Evolutionary conservation across 2,888 invertebrate genomes (phyloP), one percentile per base, ranked within the genome.

Genomic region (Nomada goodeniana): DNA sequence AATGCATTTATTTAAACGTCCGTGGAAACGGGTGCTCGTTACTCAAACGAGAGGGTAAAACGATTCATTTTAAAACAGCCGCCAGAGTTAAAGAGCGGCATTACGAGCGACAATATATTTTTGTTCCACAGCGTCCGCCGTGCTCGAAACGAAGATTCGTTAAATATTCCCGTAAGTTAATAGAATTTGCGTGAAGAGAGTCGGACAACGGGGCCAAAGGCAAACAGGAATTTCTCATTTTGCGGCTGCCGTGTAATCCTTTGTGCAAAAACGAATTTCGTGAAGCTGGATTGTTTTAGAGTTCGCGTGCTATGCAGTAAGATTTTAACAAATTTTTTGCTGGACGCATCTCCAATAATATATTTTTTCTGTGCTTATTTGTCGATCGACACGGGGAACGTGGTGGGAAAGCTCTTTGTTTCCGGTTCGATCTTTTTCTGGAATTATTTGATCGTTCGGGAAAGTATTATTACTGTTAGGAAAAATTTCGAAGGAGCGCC

Each of bases 161-260:
- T 69, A 44, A 70, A 70, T 29, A 70, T 70, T 47, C 26, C 47
- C 47, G 70, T 29, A 20, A 47, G 60, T 70, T 70, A 70, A 70
- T 70, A 47, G 70, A 70, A 60, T 70, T 60, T 50, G 47, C 60
- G 44, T 15, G n/a, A 60, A 60, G 47, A 47, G 60, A 70, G 47
- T 15, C n/a, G 47, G 60, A 29, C 70, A 60, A 26, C 47, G n/a
- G 36, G 20, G 47, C 15, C 47, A 29, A 70, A 20, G n/a, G 60
- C 47, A 47, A 70, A 70, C 70, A 60, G 60, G 47, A 60, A 70
- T 60, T 60, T 47, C 47, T 70, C 60, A 50, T 70, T 44, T 47
- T 60, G 44, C 44, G 29, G 61, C 42, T 13, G 47, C 29, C 60
- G 60, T 47, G 29, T 57, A 57, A 70, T 59, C 20, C 47, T 23